A percentile compares a stretch with the other conserved stretches of the same genome.
These are phyloP conservation scores for Corbicula japonica DNA, from an alignment of 2,888 invertebrate species.

Conservation along the genomic window DNA sequence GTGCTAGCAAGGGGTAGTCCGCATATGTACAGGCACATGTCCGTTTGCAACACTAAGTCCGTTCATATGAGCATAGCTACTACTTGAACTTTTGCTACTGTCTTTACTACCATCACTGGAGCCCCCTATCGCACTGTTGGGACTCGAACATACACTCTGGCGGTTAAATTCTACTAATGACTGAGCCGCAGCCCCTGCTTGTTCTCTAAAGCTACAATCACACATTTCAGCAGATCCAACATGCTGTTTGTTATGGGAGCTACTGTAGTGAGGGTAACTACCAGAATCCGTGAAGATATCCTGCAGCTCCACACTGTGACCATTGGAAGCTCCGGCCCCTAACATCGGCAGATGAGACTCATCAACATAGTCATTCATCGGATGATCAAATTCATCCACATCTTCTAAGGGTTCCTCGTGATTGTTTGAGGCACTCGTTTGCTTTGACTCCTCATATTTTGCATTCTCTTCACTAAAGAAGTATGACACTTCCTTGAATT, in stretches of 20 bases:
- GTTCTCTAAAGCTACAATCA: conserved; percentile 72
- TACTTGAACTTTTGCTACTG: conserved; percentile 82
- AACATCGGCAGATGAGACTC: conserved; percentile 63
- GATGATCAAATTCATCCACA: conserved; percentile 52
- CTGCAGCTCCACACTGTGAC: conserved; percentile 63
- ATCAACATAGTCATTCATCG: conserved; percentile 61
- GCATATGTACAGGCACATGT: conserved; percentile 86
- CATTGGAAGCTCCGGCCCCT: conserved; percentile 57
- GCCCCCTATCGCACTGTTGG: conserved; percentile 78
- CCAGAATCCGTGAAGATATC: conserved; percentile 63
- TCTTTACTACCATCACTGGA: conserved; percentile 82
- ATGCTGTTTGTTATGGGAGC: conserved; percentile 49
- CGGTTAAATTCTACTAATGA: conserved; percentile 59
- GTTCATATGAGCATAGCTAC: conserved; percentile 81
- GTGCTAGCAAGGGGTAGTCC: conserved; percentile 78
- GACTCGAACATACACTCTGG: conserved; percentile 73
- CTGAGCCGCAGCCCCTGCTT: conserved; percentile 60
- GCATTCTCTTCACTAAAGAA: conserved; percentile 85
- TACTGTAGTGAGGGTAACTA: conserved; percentile 48
- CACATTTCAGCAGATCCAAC: conserved; percentile 68
- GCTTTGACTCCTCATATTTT: conserved; percentile 67
- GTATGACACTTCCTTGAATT: conserved; percentile 90
- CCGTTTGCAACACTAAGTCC: conserved; percentile 83
- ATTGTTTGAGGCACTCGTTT: conserved; percentile 32
- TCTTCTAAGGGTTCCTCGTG: conserved; percentile 45